A percentile compares a stretch with the other conserved stretches of the same genome.
phyloP scores from a whole-genome alignment of 2,797 vertebrate species.

The Pipistrellus pygmaeus region DNA sequence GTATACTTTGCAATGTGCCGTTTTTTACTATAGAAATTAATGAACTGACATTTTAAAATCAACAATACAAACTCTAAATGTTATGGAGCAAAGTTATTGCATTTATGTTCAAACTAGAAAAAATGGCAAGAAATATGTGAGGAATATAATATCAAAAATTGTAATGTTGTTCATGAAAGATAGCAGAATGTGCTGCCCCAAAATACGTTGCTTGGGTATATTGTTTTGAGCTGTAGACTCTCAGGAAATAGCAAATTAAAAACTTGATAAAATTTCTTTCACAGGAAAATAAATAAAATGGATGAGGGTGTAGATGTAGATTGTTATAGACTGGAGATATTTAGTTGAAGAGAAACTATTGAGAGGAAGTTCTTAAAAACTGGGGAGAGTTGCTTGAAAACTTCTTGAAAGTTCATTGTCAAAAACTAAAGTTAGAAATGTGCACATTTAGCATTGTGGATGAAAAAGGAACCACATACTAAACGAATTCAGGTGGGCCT shows the following conservation, averaged over 20 bases:
- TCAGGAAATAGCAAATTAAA: neutral
- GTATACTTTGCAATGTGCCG: neutral
- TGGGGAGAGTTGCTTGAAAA: neutral
- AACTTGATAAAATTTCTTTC: neutral
- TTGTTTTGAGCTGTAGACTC: neutral
- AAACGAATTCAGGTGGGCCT: neutral
- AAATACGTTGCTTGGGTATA: neutral
- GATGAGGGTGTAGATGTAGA: neutral
- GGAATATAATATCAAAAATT: neutral
- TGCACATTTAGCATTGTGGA: neutral
- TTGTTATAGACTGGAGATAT: neutral
- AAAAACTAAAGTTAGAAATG: neutral
- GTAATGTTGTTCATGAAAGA: neutral
- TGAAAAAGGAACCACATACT: neutral
- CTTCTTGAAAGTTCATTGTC: neutral
- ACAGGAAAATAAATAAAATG: conserved; percentile 30
- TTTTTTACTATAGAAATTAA: neutral
- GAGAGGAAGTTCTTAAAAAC: neutral
- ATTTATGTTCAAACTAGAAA: conserved; percentile 30
- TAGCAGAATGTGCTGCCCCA: neutral
- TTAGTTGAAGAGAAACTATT: neutral
- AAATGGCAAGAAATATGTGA: neutral
- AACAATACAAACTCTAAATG: neutral
- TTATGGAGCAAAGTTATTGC: neutral
- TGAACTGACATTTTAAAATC: neutral